Conservation (phyloP, 1,140 invertebrate species). For the Trissolcus basalis region DNA sequence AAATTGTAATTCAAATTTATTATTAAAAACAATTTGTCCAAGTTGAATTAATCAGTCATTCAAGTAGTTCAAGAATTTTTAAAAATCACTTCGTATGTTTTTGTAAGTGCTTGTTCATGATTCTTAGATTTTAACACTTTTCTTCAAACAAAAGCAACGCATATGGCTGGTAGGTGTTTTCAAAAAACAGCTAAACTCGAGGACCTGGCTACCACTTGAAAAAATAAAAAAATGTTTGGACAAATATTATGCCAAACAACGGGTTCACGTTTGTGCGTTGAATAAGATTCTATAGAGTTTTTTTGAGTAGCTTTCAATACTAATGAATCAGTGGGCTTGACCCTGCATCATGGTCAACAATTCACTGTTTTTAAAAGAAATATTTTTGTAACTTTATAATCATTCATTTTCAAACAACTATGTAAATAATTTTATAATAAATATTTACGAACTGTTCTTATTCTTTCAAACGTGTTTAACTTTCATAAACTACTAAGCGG, state of each 20-base stretch:
- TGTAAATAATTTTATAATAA: neutral
- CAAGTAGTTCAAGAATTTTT: no score
- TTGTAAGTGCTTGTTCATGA: no score
- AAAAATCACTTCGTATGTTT: no score
- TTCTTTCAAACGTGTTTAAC: no score
- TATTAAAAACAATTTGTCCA: no score
- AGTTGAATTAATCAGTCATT: no score
- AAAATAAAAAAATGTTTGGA: conserved; percentile 35
- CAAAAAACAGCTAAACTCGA: conserved; percentile 24
- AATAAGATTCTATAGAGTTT: conserved; percentile 5
- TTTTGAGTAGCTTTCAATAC: conserved; percentile 23
- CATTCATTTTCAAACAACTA: neutral
- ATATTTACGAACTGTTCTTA: no score
- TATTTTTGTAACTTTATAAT: conserved; percentile 29
- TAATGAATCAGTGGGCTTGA: neutral
- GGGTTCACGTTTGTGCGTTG: conserved; percentile 22
- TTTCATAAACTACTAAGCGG: no score
- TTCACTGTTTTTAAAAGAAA: conserved; percentile 26
- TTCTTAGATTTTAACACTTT: no score
- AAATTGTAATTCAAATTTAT: no score
- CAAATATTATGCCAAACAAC: conserved; percentile 45
- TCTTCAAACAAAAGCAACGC: neutral
- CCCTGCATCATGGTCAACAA: conserved; percentile 1
- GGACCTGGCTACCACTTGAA: conserved; percentile 15
- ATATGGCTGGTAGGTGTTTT: conserved; percentile 16